Conservation (phyloP, 2,113 vertebrate genomes). For the Abramis brama region DNA sequence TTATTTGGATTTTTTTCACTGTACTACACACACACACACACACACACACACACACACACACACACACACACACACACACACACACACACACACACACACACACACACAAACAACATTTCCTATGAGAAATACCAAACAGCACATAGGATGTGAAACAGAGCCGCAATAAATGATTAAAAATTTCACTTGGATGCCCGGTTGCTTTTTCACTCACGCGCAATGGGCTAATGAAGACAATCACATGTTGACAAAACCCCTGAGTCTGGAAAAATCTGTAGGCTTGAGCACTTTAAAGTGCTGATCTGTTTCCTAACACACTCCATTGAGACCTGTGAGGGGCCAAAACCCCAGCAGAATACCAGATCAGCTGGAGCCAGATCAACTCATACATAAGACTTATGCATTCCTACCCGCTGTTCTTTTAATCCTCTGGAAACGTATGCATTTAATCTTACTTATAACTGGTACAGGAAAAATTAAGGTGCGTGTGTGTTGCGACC, state of each 20-base stretch:
- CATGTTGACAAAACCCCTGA: background rate
- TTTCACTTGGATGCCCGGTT: too few species aligned
- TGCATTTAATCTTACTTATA: constrained; percentile 18
- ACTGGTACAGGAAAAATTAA: background rate
- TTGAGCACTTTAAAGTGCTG: background rate
- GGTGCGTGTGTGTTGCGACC: background rate
- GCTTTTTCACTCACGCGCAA: too few species aligned
- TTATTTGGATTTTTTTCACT: background rate
- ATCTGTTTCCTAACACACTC: constrained; percentile 1
- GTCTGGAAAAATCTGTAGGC: background rate
- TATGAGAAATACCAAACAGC: too few species aligned
- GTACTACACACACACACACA: too few species aligned
- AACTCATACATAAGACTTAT: background rate
- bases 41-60: too few species aligned
- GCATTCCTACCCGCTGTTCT: background rate
- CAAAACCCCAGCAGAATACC: constrained; percentile 11
- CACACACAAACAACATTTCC: too few species aligned
- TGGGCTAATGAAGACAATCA: too few species aligned
- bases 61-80: too few species aligned
- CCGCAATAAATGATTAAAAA: too few species aligned
- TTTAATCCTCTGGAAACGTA: background rate
- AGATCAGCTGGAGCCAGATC: background rate
- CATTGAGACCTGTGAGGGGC: background rate
- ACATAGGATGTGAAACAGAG: too few species aligned
- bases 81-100: too few species aligned